These are phyloP conservation scores for Holacanthus passer DNA, from an alignment of 2,113 vertebrate genomes.

Conservation along the genomic window DNA sequence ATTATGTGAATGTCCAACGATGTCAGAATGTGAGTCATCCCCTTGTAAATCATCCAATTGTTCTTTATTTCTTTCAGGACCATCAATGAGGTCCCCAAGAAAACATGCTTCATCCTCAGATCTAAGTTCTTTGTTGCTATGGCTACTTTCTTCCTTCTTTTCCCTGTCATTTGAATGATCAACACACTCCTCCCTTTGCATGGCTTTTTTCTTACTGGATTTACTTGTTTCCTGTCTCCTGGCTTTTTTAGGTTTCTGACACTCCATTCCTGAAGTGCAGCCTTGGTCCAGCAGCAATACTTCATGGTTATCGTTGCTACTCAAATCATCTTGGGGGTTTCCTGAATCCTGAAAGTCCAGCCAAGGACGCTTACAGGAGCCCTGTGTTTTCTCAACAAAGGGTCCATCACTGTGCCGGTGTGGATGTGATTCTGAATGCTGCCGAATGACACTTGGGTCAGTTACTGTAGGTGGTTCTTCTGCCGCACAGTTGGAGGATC, in stretches of 20 bases:
- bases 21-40: background rate
- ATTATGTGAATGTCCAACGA: background rate
- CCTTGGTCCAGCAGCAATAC: background rate
- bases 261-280: background rate
- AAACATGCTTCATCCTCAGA: background rate
- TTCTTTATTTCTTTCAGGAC: background rate
- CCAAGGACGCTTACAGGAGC: slow-evolving; percentile 47
- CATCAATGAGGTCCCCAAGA: background rate
- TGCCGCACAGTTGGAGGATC: background rate
- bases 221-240: slow-evolving; percentile 23
- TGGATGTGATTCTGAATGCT: background rate
- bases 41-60: background rate
- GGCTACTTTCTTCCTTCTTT: slow-evolving; percentile 11
- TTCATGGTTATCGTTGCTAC: background rate
- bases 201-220: slow-evolving; percentile 44
- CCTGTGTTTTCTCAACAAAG: background rate
- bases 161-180: slow-evolving; percentile 9
- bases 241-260: slow-evolving; percentile 63
- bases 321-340: background rate
- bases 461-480: background rate
- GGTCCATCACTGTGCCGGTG: background rate
- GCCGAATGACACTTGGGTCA: background rate
- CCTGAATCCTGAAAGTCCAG: slow-evolving; percentile 8
- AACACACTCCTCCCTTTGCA: slow-evolving; percentile 8
- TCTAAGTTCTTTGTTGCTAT: background rate